Evolutionary conservation across 2,888 invertebrate species (phyloP).

Genomic region (Protonemura montana): DNA sequence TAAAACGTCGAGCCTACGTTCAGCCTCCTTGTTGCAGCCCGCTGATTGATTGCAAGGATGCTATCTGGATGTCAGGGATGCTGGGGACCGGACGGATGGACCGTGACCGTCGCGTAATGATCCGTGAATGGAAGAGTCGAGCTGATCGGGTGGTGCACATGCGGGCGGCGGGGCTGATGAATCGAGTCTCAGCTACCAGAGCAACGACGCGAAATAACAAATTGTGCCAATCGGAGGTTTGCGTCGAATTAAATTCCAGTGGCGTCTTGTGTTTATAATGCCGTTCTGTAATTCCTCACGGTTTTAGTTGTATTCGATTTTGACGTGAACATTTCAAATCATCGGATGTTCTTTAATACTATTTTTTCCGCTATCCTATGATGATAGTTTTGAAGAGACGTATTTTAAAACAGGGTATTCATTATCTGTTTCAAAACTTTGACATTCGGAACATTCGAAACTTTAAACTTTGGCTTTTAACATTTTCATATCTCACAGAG

Average conservation of each 20-base stretch:
- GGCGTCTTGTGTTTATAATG: too few relatives aligned
- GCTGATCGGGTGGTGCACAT: not conserved
- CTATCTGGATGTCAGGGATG: not conserved
- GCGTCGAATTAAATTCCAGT: not conserved
- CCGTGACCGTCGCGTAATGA: conserved; percentile 27
- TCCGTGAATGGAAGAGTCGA: conserved; percentile 5
- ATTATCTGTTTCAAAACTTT: too few relatives aligned
- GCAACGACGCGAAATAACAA: not conserved
- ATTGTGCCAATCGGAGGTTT: not conserved
- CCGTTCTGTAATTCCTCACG: too few relatives aligned
- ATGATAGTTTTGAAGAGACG: too few relatives aligned
- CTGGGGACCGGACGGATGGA: not conserved
- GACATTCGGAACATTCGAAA: too few relatives aligned
- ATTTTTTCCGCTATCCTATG: too few relatives aligned
- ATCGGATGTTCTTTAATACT: too few relatives aligned
- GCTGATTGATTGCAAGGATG: conserved; percentile 22
- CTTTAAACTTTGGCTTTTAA: too few relatives aligned
- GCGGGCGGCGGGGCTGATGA: not conserved
- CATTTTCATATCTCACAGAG: too few relatives aligned
- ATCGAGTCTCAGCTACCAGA: not conserved
- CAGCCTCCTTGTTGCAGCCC: not conserved
- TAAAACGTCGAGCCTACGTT: not conserved
- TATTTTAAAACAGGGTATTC: too few relatives aligned
- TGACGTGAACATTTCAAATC: too few relatives aligned
- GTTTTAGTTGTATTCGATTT: too few relatives aligned